A percentile compares a stretch with the other conserved stretches of the same genome.
Evolutionary conservation across 2,113 vertebrate genomes (phyloP).

Genomic region (Empidonax traillii): DNA sequence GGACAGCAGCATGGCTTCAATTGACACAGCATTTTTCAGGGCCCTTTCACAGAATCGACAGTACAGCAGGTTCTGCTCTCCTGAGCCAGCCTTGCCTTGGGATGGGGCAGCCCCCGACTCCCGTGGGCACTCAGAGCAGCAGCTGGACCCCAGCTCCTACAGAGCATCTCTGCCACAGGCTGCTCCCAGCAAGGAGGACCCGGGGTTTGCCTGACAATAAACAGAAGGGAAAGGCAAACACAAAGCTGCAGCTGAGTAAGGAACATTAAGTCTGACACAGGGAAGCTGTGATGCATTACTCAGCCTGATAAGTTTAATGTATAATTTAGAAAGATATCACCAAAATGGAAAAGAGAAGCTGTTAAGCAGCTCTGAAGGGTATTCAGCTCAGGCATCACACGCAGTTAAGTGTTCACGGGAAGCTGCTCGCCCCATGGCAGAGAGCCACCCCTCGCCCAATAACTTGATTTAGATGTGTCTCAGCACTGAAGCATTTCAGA

Average conservation of each 20-base stretch:
- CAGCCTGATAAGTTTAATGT: constrained; percentile 72
- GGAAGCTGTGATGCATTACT: constrained; percentile 72
- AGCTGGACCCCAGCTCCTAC: neutral
- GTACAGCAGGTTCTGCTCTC: rapidly evolving
- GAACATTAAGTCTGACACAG: constrained; percentile 53
- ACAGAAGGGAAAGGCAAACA: constrained; percentile 46
- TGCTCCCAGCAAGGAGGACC: neutral
- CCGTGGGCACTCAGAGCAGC: rapidly evolving
- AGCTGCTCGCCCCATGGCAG: neutral
- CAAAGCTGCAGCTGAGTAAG: constrained; percentile 16
- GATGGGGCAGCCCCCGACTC: neutral
- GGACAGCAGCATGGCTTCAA: rapidly evolving
- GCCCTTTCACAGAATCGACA: neutral
- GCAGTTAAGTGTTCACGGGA: neutral
- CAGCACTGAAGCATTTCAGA: neutral
- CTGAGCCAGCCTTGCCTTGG: neutral
- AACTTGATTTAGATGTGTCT: constrained; percentile 19
- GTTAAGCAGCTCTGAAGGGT: constrained; percentile 68
- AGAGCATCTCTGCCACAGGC: neutral
- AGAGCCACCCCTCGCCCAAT: neutral
- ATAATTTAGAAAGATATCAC: constrained; percentile 78
- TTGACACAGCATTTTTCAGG: neutral
- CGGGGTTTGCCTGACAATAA: neutral
- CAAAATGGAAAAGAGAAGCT: constrained; percentile 65
- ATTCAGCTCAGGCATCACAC: neutral